Evolutionary conservation across 2,797 vertebrate genomes (phyloP), one percentile per base, ranked within the genome.

Genomic region (Naso thynnoides): DNA sequence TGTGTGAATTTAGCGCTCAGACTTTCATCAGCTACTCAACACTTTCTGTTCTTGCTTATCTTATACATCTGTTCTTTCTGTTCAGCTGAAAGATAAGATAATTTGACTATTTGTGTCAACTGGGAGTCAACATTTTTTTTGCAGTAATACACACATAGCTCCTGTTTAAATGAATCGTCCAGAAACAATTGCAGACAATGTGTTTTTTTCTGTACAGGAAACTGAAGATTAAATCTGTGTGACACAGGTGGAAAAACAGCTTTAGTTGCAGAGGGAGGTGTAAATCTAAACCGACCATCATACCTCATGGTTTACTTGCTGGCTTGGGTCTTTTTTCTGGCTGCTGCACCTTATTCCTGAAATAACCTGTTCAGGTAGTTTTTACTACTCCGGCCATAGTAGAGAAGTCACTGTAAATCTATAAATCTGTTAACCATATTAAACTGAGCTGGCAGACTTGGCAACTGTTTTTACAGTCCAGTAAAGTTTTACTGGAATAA

Each of bases 221-320:
- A 10, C 9, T 26, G 1, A 45, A 83, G 83, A 85, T 87, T 54
- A 84, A 65, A 89, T 74, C 72, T 63, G 39, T 56, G 26, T 49
- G 42, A 78, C 65, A 47, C 2, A 65, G 41, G 19, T 68, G 76
- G 76, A 83, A 79, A 86, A 72, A 75, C 54, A 67, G 54, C 66
- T 72, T 73, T 21, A 48, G 67, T 62, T 61, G 76, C 68, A 67
- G 48, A 54, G 3, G 3, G 8, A 47, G 23, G 39, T 78, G 79
- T 75, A 86, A 86, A 71, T 79, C 31, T 66, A 88, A 81, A 86
- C 81, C 78, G 29, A 23, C 14, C 57, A 55, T 60, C 74, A 75
- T 6, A 31, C 64, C 24, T 13, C 10, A 9, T 16, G 39, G 14
- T 72, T 64, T 5, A 45, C 38, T 39, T 47, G 38, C 45, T 59